phyloP scores from a whole-genome alignment of 2,797 vertebrate genomes.

The Tympanoctomys barrerae region DNA sequence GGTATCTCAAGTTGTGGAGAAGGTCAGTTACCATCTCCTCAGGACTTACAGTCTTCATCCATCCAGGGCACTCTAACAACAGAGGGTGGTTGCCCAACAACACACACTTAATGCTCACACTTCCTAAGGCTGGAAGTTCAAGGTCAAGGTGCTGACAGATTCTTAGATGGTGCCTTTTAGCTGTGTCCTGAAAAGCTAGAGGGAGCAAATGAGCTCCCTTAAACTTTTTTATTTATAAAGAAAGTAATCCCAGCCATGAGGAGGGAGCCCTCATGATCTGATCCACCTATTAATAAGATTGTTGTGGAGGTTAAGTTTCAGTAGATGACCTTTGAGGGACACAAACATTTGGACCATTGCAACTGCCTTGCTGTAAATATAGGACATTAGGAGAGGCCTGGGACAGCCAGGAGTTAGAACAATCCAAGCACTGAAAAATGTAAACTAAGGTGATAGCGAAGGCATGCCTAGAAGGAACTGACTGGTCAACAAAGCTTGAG shows the following conservation, averaged over 20 bases:
- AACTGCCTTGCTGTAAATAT: background rate
- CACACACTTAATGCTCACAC: background rate
- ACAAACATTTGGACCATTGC: background rate
- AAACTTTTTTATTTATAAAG: background rate
- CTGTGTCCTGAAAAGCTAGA: background rate
- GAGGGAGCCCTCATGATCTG: background rate
- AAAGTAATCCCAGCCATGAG: background rate
- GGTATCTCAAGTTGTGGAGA: background rate
- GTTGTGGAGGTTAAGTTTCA: background rate
- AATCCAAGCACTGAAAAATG: background rate
- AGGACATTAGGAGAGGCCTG: background rate
- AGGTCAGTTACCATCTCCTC: background rate
- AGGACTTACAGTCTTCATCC: background rate
- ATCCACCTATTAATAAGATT: background rate
- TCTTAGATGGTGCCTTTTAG: background rate
- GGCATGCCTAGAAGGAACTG: background rate
- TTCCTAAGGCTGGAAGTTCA: background rate
- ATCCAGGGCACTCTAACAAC: background rate
- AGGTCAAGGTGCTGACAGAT: background rate
- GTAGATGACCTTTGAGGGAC: background rate
- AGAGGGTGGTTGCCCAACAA: background rate
- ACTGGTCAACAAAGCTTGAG: background rate
- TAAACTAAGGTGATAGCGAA: background rate
- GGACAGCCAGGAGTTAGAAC: background rate
- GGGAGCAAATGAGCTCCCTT: background rate